Conservation (phyloP, 2,797 vertebrate species). For the Bradypodion pumilum region DNA sequence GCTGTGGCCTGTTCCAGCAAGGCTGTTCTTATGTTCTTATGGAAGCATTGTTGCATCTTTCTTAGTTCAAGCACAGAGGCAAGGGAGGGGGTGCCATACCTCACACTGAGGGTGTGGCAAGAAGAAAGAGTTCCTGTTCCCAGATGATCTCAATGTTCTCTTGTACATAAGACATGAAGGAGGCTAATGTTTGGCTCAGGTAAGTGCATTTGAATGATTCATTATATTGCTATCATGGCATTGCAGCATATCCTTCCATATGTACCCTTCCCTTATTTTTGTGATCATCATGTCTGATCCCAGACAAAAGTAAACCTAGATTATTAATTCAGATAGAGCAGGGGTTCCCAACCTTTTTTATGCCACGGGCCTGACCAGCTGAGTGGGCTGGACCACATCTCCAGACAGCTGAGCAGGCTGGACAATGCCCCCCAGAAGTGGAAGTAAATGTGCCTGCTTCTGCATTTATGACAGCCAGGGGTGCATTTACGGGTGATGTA, state of each 20-base stretch:
- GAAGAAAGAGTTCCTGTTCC: neutral
- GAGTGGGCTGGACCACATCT: too few relatives aligned
- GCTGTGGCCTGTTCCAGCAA: too few relatives aligned
- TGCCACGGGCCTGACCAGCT: too few relatives aligned
- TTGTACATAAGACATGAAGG: neutral
- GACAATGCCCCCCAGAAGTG: too few relatives aligned
- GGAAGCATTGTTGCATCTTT: too few relatives aligned
- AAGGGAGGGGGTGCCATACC: neutral
- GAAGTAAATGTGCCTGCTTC: too few relatives aligned
- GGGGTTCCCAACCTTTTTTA: too few relatives aligned
- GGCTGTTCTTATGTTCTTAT: too few relatives aligned
- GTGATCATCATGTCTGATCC: conserved; percentile 54
- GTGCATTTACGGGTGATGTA: too few relatives aligned
- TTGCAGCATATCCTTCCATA: conserved; percentile 30
- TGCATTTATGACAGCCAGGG: too few relatives aligned
- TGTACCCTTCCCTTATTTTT: conserved; percentile 49
- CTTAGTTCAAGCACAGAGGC: neutral
- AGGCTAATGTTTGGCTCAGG: neutral
- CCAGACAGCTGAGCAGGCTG: too few relatives aligned
- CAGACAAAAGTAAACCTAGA: conserved; percentile 51
- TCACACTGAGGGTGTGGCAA: neutral
- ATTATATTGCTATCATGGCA: conserved; percentile 15
- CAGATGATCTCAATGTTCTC: neutral
- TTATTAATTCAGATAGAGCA: conserved; percentile 69
- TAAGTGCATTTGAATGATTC: conserved; percentile 35